Evolutionary conservation across 1,140 invertebrate genomes (phyloP).

Genomic region (Harlomillsia oculata): DNA sequence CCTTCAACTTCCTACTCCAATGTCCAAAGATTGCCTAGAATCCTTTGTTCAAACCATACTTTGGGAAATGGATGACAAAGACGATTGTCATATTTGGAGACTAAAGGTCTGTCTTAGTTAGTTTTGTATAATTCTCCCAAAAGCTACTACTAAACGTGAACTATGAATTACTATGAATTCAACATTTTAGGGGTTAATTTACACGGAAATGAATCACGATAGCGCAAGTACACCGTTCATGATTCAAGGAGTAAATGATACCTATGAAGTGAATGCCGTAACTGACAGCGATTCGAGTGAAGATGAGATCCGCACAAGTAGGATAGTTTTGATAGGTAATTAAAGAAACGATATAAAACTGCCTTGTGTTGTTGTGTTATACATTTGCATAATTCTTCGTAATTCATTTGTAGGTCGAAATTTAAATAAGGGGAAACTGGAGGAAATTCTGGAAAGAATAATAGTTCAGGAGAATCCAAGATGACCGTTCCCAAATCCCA

Average conservation of each 20-base stretch:
- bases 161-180: not conserved
- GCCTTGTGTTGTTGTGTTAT: not conserved
- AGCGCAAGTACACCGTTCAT: constrained; percentile 20
- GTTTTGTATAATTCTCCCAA: not conserved
- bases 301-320: not conserved
- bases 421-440: not conserved
- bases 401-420: not conserved
- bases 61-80: constrained; percentile 30
- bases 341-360: not conserved
- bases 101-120: constrained; percentile 12
- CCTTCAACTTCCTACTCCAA: constrained; percentile 19
- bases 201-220: constrained; percentile 1
- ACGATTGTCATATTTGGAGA: constrained; percentile 20
- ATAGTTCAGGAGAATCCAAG: no score
- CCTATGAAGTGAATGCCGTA: constrained; percentile 35
- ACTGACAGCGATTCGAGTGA: not conserved
- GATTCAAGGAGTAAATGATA: constrained; percentile 38
- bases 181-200: constrained; percentile 11
- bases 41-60: constrained; percentile 31
- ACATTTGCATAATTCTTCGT: no score
- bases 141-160: not conserved
- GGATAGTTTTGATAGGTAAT: constrained; percentile 5
- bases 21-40: constrained; percentile 21
- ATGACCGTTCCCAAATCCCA: no score
- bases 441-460: not conserved